Base-by-base conservation (phyloP, 2,797 vertebrate genomes). In the Hydrophis major region DNA sequence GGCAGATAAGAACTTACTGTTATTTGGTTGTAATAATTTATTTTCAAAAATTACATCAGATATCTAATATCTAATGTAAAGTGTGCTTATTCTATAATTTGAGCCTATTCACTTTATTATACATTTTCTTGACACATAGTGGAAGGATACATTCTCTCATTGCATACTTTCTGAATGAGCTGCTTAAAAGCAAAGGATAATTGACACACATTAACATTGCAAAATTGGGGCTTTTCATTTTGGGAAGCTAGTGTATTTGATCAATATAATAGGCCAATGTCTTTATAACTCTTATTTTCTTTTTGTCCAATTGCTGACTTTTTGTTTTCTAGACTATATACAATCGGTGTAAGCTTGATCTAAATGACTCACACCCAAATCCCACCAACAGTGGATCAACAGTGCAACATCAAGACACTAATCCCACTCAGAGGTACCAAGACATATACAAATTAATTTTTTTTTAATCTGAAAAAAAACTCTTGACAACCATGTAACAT, bases 311-410 rank as follows among this genome's bases (percentile, higher is more conserved):
- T 89, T 18, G 0, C 50, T 56, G 94, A 92, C 91, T 57, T 93
- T 4, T 96, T 96, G 12, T 93, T 92, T 95, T 96, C 89, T 93
- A 98, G 98, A 98, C 98, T n/a, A 98, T 98, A 96, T 98, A 98
- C 86, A 98, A 98, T 95, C 95, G 98, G 13, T 98, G 98, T 93
- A 97, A 97, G 78, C 97, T 97, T 93, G 96, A 97, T 56, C 95
- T 96, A 93, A 98, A 98, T 90, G 97, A 57, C 6, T 91, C 90
- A 14, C 22, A 91, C 42, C 97, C 97, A 90, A 97, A 97, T 91
- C 90, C 25, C 92, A 96, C 89, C 61, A 53, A 55, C 32, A 95
- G 97, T 56, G 96, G 95, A 92, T 94, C 96, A 4, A 16, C 78
- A 50, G 37, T n/a, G 27, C 42, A 86, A 42, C 56, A 56, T 47